Evolutionary conservation across 2,797 vertebrate species (phyloP), one percentile per base, ranked within the genome.

Genomic region (Channa striata): DNA sequence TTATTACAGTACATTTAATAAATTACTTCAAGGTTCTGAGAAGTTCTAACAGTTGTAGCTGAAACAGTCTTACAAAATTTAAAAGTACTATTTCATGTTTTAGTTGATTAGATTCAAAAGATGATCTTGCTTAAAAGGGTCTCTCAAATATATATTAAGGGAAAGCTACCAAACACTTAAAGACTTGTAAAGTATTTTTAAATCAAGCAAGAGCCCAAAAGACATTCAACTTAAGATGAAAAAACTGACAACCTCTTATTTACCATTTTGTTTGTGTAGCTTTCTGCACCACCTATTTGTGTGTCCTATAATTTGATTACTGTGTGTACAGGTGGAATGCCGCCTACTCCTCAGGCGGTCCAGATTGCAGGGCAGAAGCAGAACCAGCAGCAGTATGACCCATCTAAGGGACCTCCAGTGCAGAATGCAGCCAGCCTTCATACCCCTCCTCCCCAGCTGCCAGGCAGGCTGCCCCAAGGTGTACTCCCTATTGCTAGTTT

Each of bases 351-450:
- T 47, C 95, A 96, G 78, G 87, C 90, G 0, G 78, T 94, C 51
- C 95, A 96, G 77, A 93, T 95, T 40, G 78, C 94, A 49, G 96
- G 94, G 44, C 96, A 96, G 91, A 96, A 96, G 86, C 94, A 94
- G 87, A 97, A 83, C 74, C 94, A 96, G 80, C 95, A 95, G 70
- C 94, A 95, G 62, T 96, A 97, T 0, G 97, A 98, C 90, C 96
- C 95, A 4, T 98, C 97, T 48, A 97, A 97, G 89, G 96, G 96
- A 34, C 97, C 97, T 1, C 96, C 96, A 0, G 96, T 97, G 74
- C 96, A 97, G 93, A 97, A 97, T 2, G 96, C 96, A 0, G 97
- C 96, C 11, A 97, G 96, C 48, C 89, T 96, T 42, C 96, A 97
- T 85, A 97, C 96, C 0, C 96, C 96, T 0, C 96, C 96, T 0